Percentiles rank a stretch among this genome's conserved stretches.
These are phyloP conservation scores for Actinostola sp. DNA, from an alignment of 92 coral and sea anemone species.

Conservation along the genomic window DNA sequence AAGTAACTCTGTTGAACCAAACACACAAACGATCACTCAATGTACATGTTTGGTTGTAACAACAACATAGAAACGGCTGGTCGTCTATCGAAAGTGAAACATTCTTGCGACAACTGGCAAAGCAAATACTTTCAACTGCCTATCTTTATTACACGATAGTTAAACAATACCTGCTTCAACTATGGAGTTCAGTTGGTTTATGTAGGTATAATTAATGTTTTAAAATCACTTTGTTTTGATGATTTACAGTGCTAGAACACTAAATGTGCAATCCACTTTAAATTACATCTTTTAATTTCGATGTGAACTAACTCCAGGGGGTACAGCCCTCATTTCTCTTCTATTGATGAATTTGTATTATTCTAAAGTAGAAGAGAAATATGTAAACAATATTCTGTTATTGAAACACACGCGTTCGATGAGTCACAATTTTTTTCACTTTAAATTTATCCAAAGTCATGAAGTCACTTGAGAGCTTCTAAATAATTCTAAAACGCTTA, in stretches of 20 bases:
- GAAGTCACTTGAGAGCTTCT: no score
- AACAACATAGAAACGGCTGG: no score
- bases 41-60: not conserved
- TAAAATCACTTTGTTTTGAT: no score
- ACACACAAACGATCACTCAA: not conserved
- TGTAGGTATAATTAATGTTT: no score
- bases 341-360: not conserved
- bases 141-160: no score
- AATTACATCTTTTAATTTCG: not conserved
- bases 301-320: slow-evolving; percentile 6
- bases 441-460: no score
- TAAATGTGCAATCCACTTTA: no score
- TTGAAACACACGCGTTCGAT: not conserved
- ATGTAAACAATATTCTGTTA: not conserved
- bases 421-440: not conserved
- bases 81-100: not conserved
- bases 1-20: not conserved
- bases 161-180: no score
- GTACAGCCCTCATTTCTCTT: not conserved
- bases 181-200: no score
- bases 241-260: no score
- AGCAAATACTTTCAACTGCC: not conserved
- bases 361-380: not conserved
- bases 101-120: not conserved
- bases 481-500: no score